Base-by-base conservation (phyloP, 2,888 invertebrate species). In the Chalcis sispes region DNA sequence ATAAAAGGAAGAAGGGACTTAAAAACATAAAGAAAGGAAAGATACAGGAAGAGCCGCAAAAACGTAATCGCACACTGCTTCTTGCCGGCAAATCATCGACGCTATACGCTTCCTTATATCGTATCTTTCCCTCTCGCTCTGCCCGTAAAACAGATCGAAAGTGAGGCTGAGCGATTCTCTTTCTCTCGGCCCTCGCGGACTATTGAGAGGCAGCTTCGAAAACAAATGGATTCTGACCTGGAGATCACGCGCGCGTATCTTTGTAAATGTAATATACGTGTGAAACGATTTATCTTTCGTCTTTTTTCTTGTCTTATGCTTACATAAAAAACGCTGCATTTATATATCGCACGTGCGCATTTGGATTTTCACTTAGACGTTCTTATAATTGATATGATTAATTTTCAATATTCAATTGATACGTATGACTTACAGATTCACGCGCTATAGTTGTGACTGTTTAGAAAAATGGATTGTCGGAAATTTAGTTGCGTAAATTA, bases 91-190 rank as follows among this genome's bases (percentile, higher is more conserved):
- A 10, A 36, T 50, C 50, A 29, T n/a, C n/a, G n/a, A n/a, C n/a
- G n/a, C 20, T 52, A 32, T 23, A 36, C 61, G 29, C 59, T 66
- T 66, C 62, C 79, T 80, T 78, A 72, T n/a, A n/a, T n/a, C n/a
- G 79, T 75, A 66, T 48, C 48, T 66, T 59, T 27, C 48, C 20
- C 27, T 46, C 18, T 3, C 3, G 18, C 36, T 36, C 20, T 5
- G 8, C 23, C 29, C 61, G 61, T 27, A 65, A 75, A 70, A 75
- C 75, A 75, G 70, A 75, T 69, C 74, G 69, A 75, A 75, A 75
- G 71, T 67, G 74, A 67, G 71, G 46, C 13, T 40, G 5, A 27
- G 5, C 40, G 18, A 23, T 71, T 50, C 54, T 61, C 62, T 65
- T 36, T 25, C 25, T 64, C 40, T 32, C 40, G 48, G n/a, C 58